Base-by-base conservation (phyloP, 2,113 vertebrate species). In the Phocoena phocoena region DNA sequence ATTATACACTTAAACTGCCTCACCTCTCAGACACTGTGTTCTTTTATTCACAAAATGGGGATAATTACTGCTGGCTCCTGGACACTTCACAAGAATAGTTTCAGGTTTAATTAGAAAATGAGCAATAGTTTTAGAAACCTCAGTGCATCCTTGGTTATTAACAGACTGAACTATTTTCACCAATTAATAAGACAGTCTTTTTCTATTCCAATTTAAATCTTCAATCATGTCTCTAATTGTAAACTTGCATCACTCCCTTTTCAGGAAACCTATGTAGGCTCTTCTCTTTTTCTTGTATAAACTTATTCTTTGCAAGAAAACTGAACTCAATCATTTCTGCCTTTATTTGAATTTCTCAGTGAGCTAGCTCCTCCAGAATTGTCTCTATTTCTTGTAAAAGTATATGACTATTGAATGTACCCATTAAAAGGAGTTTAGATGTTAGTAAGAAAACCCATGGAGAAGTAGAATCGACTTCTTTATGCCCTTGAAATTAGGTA, bases 101-200 rank as follows among this genome's bases (percentile, higher is more conserved):
- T 87, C 36, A 76, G 41, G 68, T 95, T 96, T 98, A 97, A 96
- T 96, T 91, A 97, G 81, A 97, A 96, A 97, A 97, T 91, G 36
- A 97, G 93, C 31, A 79, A 91, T 79, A 86, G 85, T 95, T 97
- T 97, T 83, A 93, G 81, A 94, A 97, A 89, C 33, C 50, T 97
- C 8, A 36, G 33, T 80, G 38, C 50, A 76, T 97, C 36, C 62
- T 96, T 91, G 68, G 85, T 83, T 97, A 89, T 97, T 94, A 97
- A 97, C 80, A 79, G 63, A 86, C 82, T 83, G 62, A 97, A 94
- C 79, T 93, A 76, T 96, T 98, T 97, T 93, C 58, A 92, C 50
- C 86, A 93, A 74, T 95, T 97, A 92, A 60, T 77, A 94, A 89
- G 41, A 86, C 6, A 85, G 18, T 60, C 50, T 88, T 80, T 92